Conservation (phyloP, 2,113 vertebrate genomes). For the Chascanopsetta lugubris region DNA sequence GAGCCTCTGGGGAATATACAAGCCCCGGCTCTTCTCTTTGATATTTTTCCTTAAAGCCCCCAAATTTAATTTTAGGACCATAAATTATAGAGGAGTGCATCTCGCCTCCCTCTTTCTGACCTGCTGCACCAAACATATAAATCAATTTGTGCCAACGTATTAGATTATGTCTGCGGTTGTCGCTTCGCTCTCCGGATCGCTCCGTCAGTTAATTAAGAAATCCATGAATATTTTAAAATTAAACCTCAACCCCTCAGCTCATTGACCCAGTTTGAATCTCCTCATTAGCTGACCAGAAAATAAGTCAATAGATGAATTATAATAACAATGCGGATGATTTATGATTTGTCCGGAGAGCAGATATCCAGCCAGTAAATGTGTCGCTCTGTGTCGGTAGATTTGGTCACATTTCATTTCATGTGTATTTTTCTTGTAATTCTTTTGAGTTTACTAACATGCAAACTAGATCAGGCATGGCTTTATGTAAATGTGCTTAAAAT, state of each 20-base stretch:
- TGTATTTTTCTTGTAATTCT: background rate
- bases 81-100: conserved; percentile 20
- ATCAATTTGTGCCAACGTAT: background rate
- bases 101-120: background rate
- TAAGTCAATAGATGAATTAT: too few species aligned
- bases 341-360: background rate
- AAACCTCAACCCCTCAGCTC: background rate
- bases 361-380: background rate
- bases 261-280: background rate
- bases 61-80: conserved; percentile 33
- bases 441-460: background rate
- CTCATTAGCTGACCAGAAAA: too few species aligned
- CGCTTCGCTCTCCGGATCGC: conserved; percentile 9
- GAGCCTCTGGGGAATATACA: conserved; percentile 45
- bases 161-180: background rate
- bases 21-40: conserved; percentile 39
- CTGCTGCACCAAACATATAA: background rate
- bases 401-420: too few species aligned
- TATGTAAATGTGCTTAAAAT: background rate
- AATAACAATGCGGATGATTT: background rate
- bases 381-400: background rate
- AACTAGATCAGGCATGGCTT: background rate
- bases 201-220: conserved; percentile 2
- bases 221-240: conserved; percentile 33
- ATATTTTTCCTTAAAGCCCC: conserved; percentile 37